Conservation (phyloP, 2,797 vertebrate species). For the Perdix hodgsoniae region DNA sequence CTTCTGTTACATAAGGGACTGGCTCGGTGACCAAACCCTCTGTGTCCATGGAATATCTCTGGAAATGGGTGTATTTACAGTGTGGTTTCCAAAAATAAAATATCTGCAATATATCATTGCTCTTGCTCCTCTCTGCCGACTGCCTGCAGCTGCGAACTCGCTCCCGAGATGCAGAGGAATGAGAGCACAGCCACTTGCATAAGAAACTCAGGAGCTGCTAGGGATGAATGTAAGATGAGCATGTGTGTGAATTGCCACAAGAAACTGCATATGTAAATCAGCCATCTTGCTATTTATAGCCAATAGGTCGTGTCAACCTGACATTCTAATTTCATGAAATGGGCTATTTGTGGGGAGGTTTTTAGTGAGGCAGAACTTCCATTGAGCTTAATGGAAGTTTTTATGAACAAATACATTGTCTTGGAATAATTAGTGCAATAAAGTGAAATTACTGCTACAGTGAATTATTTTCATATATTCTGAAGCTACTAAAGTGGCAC, state of each 20-base stretch:
- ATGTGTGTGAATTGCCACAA: not conserved
- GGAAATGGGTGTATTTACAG: slow-evolving; percentile 80
- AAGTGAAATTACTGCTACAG: not conserved
- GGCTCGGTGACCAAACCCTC: slow-evolving; percentile 65
- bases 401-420: not conserved
- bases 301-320: not conserved
- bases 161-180: slow-evolving; percentile 30
- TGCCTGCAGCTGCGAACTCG: slow-evolving; percentile 63
- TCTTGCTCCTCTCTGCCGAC: slow-evolving; percentile 45
- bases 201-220: not conserved
- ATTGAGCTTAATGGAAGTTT: not conserved
- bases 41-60: slow-evolving; percentile 77
- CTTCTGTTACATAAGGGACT: slow-evolving; percentile 79
- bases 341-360: not conserved
- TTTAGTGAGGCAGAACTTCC: not conserved
- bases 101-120: slow-evolving; percentile 69
- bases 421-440: not conserved
- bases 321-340: not conserved
- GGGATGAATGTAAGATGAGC: not conserved
- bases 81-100: slow-evolving; percentile 78
- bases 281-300: not conserved
- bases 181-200: slow-evolving; percentile 39
- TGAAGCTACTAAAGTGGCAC: not conserved
- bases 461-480: not conserved
- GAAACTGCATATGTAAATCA: not conserved